These are phyloP conservation scores for Amblyopsis hoosieri DNA, from an alignment of 2,797 vertebrate species.

Conservation along the genomic window DNA sequence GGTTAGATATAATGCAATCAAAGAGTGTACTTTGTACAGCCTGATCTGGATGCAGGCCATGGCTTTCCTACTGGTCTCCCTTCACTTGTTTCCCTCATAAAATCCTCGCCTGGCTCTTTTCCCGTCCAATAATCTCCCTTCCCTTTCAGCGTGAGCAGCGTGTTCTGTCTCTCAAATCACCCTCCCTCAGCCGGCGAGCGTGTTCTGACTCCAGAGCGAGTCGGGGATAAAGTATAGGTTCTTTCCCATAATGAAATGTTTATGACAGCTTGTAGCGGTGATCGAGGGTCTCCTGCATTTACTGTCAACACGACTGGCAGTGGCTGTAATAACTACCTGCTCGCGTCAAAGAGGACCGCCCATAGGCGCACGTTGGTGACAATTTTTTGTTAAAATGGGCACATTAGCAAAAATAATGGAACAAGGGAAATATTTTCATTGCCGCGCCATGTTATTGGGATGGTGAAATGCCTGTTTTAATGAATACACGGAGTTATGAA, in stretches of 20 bases:
- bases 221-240: conserved; percentile 51
- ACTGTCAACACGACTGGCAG: conserved; percentile 35
- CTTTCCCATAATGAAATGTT: conserved; percentile 61
- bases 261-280: conserved; percentile 44
- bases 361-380: conserved; percentile 22
- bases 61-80: background rate
- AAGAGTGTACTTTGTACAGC: background rate
- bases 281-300: conserved; percentile 36
- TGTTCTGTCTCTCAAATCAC: conserved; percentile 38
- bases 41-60: background rate
- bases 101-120: conserved; percentile 8
- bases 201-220: conserved; percentile 32
- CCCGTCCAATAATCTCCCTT: conserved; percentile 37
- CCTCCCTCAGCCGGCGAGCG: conserved; percentile 21
- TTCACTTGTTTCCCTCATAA: conserved; percentile 8
- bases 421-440: conserved; percentile 10
- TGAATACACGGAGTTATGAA: background rate
- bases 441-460: background rate
- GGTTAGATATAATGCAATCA: too few species aligned
- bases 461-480: background rate
- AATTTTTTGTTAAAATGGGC: background rate
- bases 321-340: conserved; percentile 45
- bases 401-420: conserved; percentile 8
- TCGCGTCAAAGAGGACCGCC: conserved; percentile 25
- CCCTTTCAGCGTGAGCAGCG: conserved; percentile 45